These are phyloP conservation scores for Drosophila tsacasi DNA, from an alignment of 1,140 invertebrate species.

Conservation along the genomic window DNA sequence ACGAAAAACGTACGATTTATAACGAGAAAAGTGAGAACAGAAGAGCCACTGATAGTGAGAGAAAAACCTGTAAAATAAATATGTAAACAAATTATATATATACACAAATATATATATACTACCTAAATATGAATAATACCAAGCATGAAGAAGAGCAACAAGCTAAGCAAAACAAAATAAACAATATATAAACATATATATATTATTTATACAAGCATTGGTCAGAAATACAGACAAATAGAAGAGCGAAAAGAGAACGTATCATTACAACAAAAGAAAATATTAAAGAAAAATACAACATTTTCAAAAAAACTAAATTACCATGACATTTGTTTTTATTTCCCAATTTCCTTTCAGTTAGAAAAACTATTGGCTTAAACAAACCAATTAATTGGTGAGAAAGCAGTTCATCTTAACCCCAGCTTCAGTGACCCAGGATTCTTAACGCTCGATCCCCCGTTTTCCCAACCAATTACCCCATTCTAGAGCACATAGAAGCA, in stretches of 20 bases:
- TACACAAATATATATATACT: constrained; percentile 27
- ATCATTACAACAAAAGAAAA: constrained; percentile 63
- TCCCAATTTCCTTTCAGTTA: constrained; percentile 55
- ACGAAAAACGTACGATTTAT: constrained; percentile 71
- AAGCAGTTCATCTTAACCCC: not conserved
- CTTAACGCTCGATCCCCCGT: not conserved
- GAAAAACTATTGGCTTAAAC: constrained; percentile 56
- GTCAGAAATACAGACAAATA: constrained; percentile 49
- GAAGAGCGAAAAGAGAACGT: constrained; percentile 56
- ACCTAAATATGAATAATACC: constrained; percentile 43
- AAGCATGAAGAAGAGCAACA: constrained; percentile 14
- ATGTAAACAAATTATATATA: constrained; percentile 66
- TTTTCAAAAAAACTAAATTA: constrained; percentile 72
- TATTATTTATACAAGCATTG: constrained; percentile 45
- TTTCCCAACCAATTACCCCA: too few species aligned
- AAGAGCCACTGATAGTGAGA: constrained; percentile 61
- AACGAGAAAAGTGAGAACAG: constrained; percentile 6
- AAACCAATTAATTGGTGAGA: constrained; percentile 19
- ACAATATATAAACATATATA: not conserved
- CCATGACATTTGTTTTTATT: constrained; percentile 74
- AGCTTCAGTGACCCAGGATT: not conserved
- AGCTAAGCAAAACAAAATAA: constrained; percentile 6
- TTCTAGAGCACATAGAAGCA: not conserved
- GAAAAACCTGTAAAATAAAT: constrained; percentile 47
- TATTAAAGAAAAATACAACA: constrained; percentile 56